Base-by-base conservation (phyloP, 2,888 invertebrate species). In the Phengaris alcon region DNA sequence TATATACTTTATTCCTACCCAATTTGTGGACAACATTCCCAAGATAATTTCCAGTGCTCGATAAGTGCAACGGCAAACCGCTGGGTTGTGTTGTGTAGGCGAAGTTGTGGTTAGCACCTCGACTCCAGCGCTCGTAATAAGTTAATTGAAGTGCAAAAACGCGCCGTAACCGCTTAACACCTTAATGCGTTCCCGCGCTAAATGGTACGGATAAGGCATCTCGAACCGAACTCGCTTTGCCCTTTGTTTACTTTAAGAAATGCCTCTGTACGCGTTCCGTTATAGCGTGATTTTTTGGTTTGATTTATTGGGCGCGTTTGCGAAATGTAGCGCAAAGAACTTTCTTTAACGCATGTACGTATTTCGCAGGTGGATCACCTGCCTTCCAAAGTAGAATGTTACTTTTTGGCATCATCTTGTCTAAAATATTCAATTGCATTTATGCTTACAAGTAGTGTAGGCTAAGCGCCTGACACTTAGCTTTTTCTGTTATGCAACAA, bases 71-170 rank as follows among this genome's bases (percentile, higher is more conserved):
- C 73, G 54, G 72, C 76, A 68, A 76, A 77, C 74, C 35, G 35
- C 35, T 35, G 35, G 35, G 35, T 35, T 35, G 35, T 74, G 74
- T 35, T 76, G 79, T 79, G 79, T 80, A 78, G 79, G 79, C 77
- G 77, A 77, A 78, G 75, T 46, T 9, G 74, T 81, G 77, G 87
- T 90, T 90, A 90, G 81, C 90, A 79, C 81, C 74, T 74, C 77
- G 75, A 78, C 82, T 79, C 81, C 79, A 81, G 83, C 80, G 81
- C 82, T 84, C 87, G 85, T 93, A 93, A 93, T 89, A 86, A 87
- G 90, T 89, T 92, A 89, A 93, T 93, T 91, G 91, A 91, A 84
- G 92, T 91, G 93, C 91, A 90, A 92, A 93, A 93, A 91, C 85
- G 83, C 81, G 82, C 80, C 80, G 75, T 82, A 84, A 82, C 81